phyloP scores from a whole-genome alignment of 2,113 vertebrate genomes.

The Mirounga angustirostris region DNA sequence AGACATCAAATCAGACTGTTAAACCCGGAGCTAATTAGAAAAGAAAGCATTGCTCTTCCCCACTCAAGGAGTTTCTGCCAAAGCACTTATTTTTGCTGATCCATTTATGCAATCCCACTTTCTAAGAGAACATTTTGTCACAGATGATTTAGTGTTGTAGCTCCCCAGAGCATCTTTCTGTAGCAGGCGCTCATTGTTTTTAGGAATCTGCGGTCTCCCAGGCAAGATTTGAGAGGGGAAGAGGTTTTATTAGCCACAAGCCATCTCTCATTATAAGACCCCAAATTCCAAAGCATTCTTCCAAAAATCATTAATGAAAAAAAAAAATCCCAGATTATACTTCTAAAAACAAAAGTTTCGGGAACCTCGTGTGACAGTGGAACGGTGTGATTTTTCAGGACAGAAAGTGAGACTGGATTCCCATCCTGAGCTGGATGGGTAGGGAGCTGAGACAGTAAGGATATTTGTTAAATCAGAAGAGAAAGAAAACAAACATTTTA shows the following conservation, averaged over 20 bases:
- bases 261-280: constrained; percentile 32
- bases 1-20: constrained; percentile 80
- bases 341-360: constrained; percentile 61
- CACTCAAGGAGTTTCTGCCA: constrained; percentile 71
- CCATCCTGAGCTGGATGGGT: neutral
- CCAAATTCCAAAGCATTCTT: constrained; percentile 49
- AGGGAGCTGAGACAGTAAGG: neutral
- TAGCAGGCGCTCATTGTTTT: constrained; percentile 43
- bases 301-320: constrained; percentile 44
- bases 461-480: neutral
- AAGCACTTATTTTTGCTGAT: constrained; percentile 76
- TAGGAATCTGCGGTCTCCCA: constrained; percentile 63
- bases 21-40: constrained; percentile 85
- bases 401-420: neutral
- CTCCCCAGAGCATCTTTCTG: constrained; percentile 68
- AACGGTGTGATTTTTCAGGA: constrained; percentile 29
- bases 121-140: constrained; percentile 79
- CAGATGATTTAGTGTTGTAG: constrained; percentile 77
- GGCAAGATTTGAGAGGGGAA: constrained; percentile 35
- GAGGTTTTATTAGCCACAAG: constrained; percentile 59
- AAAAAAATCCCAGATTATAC: constrained; percentile 38
- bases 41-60: constrained; percentile 72
- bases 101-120: constrained; percentile 73
- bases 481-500: neutral
- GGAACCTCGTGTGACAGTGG: neutral